Base-by-base conservation (phyloP, 2,888 invertebrate species). In the Neoascia interrupta region DNA sequence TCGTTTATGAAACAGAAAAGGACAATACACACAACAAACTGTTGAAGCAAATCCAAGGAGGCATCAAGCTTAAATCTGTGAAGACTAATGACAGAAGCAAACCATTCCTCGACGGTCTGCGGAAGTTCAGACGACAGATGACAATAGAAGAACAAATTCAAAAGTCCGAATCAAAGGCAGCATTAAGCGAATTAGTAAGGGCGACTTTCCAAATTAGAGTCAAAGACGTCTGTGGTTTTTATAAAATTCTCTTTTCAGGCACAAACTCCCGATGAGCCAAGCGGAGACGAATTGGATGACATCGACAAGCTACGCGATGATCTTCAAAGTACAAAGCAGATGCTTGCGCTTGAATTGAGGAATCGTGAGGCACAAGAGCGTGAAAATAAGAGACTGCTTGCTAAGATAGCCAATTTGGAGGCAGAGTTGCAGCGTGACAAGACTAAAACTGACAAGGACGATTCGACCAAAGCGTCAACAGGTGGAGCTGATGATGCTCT, bases 271-370 rank as follows among this genome's bases (percentile, higher is more conserved):
- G 92, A 92, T 83, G 92, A 92, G 84, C 92, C 92, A 61, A 94
- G 94, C 83, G 92, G 92, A 11, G 96, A 96, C 85, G 96, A 96
- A 85, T 92, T 96, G 91, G 96, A 97, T 83, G 97, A 97, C 85
- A 96, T 97, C 83, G 97, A 97, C 85, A 95, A 94, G 86, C 93
- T 96, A 13, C 91, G 96, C 83, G 97, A 97, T 85, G 97, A 97
- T 87, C 91, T 97, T 34, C 96, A 97, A 86, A 96, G 96, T 69
- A 96, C 96, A 5, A 97, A 97, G 88, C 96, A 97, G 89, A 93
- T 97, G 91, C 89, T 97, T 75, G 96, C 96, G 10, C 91, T 96
- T 69, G 97, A 97, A 89, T 89, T 96, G 83, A 91, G 94, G 84
- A 95, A 95, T 85, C 96, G 96, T 85, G 96, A 96, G 88, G 94